Evolutionary conservation across 2,888 invertebrate species (phyloP).

Genomic region (Mesoligia furuncula): DNA sequence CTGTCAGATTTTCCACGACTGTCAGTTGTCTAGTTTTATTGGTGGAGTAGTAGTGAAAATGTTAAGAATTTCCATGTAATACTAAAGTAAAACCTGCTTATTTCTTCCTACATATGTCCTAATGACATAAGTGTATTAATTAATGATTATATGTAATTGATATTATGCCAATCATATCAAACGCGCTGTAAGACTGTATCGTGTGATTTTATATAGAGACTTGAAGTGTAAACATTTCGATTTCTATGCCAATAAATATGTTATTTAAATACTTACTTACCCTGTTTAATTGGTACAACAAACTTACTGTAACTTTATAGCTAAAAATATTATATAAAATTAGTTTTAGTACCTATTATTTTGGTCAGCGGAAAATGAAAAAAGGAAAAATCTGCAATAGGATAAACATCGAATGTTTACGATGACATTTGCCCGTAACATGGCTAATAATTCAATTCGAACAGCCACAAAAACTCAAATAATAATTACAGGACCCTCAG

Average conservation of each 20-base stretch:
- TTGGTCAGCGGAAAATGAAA: background rate
- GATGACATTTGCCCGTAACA: background rate
- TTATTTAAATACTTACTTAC: conserved; percentile 6
- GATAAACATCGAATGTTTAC: background rate
- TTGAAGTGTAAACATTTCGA: conserved; percentile 48
- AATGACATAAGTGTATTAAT: conserved; percentile 10
- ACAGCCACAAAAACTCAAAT: conserved; percentile 13
- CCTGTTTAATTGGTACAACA: background rate
- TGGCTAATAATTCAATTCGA: background rate
- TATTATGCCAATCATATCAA: conserved; percentile 42
- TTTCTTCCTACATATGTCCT: background rate
- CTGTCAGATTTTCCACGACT: background rate
- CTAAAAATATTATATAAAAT: background rate
- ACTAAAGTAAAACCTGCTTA: background rate
- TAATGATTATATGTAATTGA: background rate
- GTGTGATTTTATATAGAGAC: conserved; percentile 59
- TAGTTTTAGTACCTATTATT: background rate
- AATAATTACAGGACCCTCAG: conserved; percentile 32
- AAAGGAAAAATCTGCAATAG: background rate
- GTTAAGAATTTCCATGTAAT: background rate
- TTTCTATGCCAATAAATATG: conserved; percentile 51
- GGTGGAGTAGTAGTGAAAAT: too few relatives aligned
- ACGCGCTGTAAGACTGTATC: conserved; percentile 64
- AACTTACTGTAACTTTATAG: background rate
- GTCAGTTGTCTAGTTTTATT: conserved; percentile 8